Conservation (phyloP, 1,140 invertebrate genomes). For the Schlechtendalia chinensis region DNA sequence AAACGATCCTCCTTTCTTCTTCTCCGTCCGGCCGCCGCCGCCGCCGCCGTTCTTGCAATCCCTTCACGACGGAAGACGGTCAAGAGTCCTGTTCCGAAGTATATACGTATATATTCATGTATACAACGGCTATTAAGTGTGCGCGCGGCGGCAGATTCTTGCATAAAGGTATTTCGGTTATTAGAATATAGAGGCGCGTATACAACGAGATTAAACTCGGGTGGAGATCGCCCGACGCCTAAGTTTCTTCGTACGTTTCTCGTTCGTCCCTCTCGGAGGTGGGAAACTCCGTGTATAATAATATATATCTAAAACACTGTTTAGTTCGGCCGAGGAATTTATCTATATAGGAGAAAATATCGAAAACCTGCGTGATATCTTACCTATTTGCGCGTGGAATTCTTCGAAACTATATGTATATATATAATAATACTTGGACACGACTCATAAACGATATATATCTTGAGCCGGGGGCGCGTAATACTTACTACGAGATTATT, state of each 20-base stretch:
- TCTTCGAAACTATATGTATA: background rate
- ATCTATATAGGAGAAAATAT: background rate
- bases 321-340: slow-evolving; percentile 22
- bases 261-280: background rate
- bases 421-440: background rate
- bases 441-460: slow-evolving; percentile 3
- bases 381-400: background rate
- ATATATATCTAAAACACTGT: slow-evolving; percentile 23
- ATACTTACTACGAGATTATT: no score
- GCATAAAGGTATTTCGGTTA: slow-evolving; percentile 47
- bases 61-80: slow-evolving; percentile 7
- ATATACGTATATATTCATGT: no score
- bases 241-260: slow-evolving; percentile 45
- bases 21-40: background rate
- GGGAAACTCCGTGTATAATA: background rate
- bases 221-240: slow-evolving; percentile 26
- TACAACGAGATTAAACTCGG: slow-evolving; percentile 44
- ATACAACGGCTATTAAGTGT: slow-evolving; percentile 46
- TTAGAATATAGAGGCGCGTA: slow-evolving; percentile 9
- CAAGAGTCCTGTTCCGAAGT: slow-evolving; percentile 22
- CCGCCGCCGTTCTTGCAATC: no score
- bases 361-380: slow-evolving; percentile 12
- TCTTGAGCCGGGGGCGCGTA: no score
- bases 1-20: slow-evolving; percentile 17
- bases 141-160: slow-evolving; percentile 27